Base-by-base conservation (phyloP, 1,140 invertebrate species). In the Acromyrmex charruanus region DNA sequence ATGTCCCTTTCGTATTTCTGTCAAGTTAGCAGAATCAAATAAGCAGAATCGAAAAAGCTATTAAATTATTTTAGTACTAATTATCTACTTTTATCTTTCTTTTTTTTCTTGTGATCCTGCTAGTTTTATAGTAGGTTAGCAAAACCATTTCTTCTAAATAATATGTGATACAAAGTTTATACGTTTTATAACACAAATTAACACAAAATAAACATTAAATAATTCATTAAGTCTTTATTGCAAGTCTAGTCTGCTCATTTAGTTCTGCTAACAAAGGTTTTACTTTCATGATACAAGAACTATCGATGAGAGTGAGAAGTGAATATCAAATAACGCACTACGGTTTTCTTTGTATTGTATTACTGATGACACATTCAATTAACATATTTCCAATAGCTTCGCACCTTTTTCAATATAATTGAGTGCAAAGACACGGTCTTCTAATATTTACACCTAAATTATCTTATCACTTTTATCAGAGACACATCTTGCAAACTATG, bases 301-400 rank as follows among this genome's bases (percentile, higher is more conserved):
- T 18, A n/a, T 31, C 3, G 28, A 3, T 12, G 14, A 5, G 9
- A 66, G 21, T 51, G 14, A 49, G 49, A 16, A 18, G 6, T 25
- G 51, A 69, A 71, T 58, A 58, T 21, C 28, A 6, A 61, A 49
- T 25, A 35, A 51, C 25, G 16, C 61, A 53, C 9, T 44, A 10
- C 7, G 35, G 4, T 69, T 69, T 35, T 69, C 14, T 14, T 69
- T 4, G 61, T 66, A 53, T 55, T 69, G 21, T 58, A 58, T 44
- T 81, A 39, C 16, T 16, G n/a, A 80, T 80, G 63, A 39, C 31
- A 35, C 28, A 69, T 68, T 14, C 31, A 68, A 81, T 81, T 55
- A 81, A 58, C 65, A 81, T 28, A 25, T 55, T 55, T 28, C 1
- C 49, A 71, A 44, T n/a, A 39, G 21, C 5, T 71, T 14, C 10